A percentile compares a stretch with the other conserved stretches of the same genome.
These are phyloP conservation scores for Campylomormyrus numenius DNA, from an alignment of 2,113 vertebrate species.

Conservation along the genomic window DNA sequence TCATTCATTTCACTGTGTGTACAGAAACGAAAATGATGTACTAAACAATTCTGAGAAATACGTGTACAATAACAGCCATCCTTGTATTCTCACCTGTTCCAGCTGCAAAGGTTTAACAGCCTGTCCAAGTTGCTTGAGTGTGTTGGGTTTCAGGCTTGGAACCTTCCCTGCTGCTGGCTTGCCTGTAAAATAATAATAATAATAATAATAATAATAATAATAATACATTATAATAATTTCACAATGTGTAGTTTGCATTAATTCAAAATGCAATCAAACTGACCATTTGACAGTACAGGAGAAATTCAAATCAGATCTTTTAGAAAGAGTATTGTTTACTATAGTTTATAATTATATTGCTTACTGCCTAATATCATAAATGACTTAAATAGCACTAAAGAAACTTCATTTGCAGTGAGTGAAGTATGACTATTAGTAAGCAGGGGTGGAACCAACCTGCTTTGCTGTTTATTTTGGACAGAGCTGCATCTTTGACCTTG, in stretches of 20 bases:
- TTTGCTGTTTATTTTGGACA: constrained; percentile 12
- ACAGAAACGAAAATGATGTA: neutral
- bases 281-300: neutral
- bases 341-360: neutral
- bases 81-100: constrained; percentile 19
- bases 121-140: constrained; percentile 74
- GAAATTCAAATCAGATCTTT: neutral
- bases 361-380: neutral
- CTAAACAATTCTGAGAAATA: neutral
- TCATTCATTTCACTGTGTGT: neutral
- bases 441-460: neutral
- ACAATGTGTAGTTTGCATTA: neutral
- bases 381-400: neutral
- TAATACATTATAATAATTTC: neutral
- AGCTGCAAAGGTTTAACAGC: constrained; percentile 38
- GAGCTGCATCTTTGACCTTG: constrained; percentile 6
- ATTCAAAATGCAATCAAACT: neutral
- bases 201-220: neutral
- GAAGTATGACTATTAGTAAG: neutral
- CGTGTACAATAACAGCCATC: neutral
- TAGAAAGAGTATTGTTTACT: neutral
- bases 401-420: neutral
- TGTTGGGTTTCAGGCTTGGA: constrained; percentile 71
- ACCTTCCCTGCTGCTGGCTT: constrained; percentile 56
- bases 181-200: constrained; percentile 43